Evolutionary conservation across 2,797 vertebrate species (phyloP).

Genomic region (Aulostomus chinensis): DNA sequence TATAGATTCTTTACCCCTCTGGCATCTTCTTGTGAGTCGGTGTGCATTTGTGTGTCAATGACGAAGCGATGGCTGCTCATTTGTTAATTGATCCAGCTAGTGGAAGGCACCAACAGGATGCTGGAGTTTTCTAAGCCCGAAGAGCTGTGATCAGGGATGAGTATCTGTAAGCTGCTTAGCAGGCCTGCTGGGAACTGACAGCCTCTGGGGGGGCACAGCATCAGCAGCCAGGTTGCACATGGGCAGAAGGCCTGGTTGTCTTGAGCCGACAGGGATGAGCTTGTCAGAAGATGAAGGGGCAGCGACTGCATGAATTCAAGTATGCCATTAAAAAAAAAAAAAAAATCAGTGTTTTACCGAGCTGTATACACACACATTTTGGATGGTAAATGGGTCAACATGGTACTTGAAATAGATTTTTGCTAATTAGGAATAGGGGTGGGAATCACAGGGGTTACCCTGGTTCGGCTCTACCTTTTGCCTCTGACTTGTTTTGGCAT

Average conservation of each 20-base stretch:
- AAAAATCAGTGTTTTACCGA: not conserved
- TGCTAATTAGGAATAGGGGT: too few relatives aligned
- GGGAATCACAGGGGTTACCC: too few relatives aligned
- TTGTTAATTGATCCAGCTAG: slow-evolving; percentile 76
- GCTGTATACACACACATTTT: not conserved
- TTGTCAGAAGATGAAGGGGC: not conserved
- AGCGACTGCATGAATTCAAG: slow-evolving; percentile 10
- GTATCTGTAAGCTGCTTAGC: slow-evolving; percentile 79
- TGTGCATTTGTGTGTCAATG: slow-evolving; percentile 1
- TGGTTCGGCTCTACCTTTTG: too few relatives aligned
- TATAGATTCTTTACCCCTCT: slow-evolving; percentile 40
- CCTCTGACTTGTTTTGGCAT: too few relatives aligned
- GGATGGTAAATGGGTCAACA: not conserved
- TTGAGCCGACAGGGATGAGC: not conserved
- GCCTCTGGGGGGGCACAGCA: slow-evolving; percentile 42
- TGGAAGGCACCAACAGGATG: slow-evolving; percentile 60
- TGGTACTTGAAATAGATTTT: not conserved
- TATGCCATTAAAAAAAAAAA: not conserved
- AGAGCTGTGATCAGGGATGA: slow-evolving; percentile 73
- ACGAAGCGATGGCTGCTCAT: slow-evolving; percentile 50
- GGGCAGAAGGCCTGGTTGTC: slow-evolving; percentile 7
- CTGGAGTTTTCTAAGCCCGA: slow-evolving; percentile 63
- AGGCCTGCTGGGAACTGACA: slow-evolving; percentile 67
- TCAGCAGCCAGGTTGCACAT: slow-evolving; percentile 44
- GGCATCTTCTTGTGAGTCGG: slow-evolving; percentile 3